A percentile compares a stretch with the other conserved stretches of the same genome.
phyloP scores from a whole-genome alignment of 2,797 vertebrate species.

The Artibeus lituratus region DNA sequence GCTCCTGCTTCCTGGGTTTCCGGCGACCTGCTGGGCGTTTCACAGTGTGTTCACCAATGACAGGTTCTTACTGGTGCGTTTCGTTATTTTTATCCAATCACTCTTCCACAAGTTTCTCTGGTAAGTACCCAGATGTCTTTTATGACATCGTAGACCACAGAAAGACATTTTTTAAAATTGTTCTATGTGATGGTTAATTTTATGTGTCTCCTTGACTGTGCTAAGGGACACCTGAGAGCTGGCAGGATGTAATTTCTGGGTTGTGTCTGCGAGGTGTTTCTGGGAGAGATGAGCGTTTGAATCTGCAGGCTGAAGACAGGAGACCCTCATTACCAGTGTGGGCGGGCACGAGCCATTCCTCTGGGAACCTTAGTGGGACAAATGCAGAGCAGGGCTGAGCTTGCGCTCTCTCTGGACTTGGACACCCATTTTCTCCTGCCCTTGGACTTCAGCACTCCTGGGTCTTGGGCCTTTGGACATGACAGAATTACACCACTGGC shows the following conservation, averaged over 20 bases:
- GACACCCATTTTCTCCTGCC: not conserved
- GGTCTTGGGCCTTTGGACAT: not conserved
- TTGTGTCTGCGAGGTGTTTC: not conserved
- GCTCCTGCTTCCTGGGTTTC: not conserved
- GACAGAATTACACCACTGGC: not conserved
- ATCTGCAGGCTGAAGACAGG: not conserved
- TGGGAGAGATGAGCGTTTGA: not conserved
- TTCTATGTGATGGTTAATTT: not conserved
- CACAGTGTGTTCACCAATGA: not conserved
- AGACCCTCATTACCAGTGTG: no score
- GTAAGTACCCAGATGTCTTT: not conserved
- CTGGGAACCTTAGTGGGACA: no score
- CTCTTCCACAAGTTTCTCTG: not conserved
- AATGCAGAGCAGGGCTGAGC: not conserved
- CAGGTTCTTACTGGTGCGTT: not conserved
- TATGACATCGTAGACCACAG: not conserved
- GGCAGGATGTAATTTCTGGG: not conserved
- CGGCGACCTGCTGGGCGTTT: not conserved
- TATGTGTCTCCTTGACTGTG: not conserved
- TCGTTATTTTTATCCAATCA: not conserved
- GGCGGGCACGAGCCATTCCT: rapidly evolving
- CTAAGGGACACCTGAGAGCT: not conserved
- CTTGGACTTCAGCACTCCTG: not conserved
- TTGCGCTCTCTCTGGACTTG: not conserved
- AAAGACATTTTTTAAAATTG: not conserved